A percentile compares a stretch with the other conserved stretches of the same genome.
These are phyloP conservation scores for Tenthredo mesomela DNA, from an alignment of 2,888 invertebrate species.

Conservation along the genomic window DNA sequence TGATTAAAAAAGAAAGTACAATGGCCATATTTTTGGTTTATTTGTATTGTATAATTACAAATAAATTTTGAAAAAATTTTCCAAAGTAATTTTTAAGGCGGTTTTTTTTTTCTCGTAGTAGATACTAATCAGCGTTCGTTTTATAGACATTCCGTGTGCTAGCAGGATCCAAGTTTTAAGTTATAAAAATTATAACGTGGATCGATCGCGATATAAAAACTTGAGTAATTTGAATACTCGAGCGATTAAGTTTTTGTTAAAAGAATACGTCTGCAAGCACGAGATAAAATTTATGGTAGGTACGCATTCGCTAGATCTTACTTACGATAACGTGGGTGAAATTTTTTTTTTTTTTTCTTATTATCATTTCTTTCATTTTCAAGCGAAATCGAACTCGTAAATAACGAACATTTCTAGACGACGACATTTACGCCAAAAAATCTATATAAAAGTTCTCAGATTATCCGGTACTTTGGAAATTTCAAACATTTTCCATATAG, in stretches of 20 bases:
- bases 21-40: background rate
- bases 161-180: background rate
- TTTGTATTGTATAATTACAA: background rate
- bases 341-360: background rate
- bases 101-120: slow-evolving; percentile 17
- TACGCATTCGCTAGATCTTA: slow-evolving; percentile 31
- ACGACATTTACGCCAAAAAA: background rate
- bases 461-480: background rate
- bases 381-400: slow-evolving; percentile 38
- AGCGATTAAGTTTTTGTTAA: slow-evolving; percentile 42
- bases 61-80: background rate
- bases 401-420: slow-evolving; percentile 14
- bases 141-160: slow-evolving; percentile 39
- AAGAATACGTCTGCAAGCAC: slow-evolving; percentile 5
- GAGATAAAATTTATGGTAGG: slow-evolving; percentile 28
- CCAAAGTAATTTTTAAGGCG: background rate
- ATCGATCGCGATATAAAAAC: slow-evolving; percentile 42
- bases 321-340: background rate
- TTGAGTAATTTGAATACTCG: slow-evolving; percentile 44
- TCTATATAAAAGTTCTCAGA: background rate
- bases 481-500: background rate
- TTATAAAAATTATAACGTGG: slow-evolving; percentile 28
- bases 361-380: background rate
- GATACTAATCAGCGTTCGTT: slow-evolving; percentile 44
- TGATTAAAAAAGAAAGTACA: background rate